These are phyloP conservation scores for Hydrolagus colliei DNA, from an alignment of 2,797 vertebrate species.

Conservation along the genomic window DNA sequence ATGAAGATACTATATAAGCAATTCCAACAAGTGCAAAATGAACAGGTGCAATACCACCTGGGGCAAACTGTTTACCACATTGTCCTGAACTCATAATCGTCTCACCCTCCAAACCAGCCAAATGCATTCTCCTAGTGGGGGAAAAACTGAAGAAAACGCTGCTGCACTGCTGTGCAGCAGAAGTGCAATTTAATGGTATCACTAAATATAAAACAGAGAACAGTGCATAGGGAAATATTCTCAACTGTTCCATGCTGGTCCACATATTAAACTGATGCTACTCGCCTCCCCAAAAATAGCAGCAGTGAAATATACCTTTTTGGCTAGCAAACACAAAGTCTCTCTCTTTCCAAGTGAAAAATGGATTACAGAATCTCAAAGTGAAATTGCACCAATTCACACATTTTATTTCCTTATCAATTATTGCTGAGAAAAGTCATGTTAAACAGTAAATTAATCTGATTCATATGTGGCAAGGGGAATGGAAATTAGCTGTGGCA, in stretches of 20 bases:
- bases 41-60: background rate
- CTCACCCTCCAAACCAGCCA: background rate
- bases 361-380: background rate
- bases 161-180: background rate
- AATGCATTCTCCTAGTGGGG: background rate
- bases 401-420: background rate
- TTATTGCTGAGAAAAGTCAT: background rate
- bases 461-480: background rate
- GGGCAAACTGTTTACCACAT: background rate
- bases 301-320: background rate
- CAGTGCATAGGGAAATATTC: background rate
- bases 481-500: conserved; percentile 8
- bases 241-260: background rate
- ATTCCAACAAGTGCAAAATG: too few species aligned
- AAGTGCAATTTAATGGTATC: background rate
- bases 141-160: too few species aligned
- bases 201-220: background rate
- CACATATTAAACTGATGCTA: background rate
- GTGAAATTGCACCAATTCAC: conserved; percentile 1
- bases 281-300: background rate
- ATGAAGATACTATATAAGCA: too few species aligned
- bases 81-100: background rate
- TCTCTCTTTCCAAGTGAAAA: background rate
- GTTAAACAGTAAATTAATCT: conserved; percentile 25
- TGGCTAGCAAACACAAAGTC: background rate